These are phyloP conservation scores for Aptenodytes patagonicus DNA, from an alignment of 2,113 vertebrate species.

Conservation along the genomic window DNA sequence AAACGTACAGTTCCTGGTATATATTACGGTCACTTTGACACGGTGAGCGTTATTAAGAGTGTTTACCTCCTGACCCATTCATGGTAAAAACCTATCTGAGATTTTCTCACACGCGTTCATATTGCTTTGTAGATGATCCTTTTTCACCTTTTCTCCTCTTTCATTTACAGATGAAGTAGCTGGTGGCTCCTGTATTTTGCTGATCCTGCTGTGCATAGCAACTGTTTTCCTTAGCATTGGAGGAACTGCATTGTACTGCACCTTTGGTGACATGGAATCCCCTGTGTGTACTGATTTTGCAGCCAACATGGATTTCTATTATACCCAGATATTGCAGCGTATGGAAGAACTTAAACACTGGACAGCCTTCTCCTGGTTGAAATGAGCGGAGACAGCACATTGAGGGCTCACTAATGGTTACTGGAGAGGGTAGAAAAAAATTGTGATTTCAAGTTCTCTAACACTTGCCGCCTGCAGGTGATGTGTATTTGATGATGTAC, in stretches of 20 bases:
- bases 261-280: conserved; percentile 85
- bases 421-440: neutral
- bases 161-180: conserved; percentile 84
- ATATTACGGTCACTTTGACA: neutral
- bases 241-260: conserved; percentile 93
- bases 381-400: neutral
- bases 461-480: neutral
- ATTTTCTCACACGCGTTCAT: neutral
- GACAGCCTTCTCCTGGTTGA: conserved; percentile 82
- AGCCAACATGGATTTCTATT: conserved; percentile 88
- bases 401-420: neutral
- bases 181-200: conserved; percentile 88
- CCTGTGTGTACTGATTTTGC: conserved; percentile 92
- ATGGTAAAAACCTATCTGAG: neutral
- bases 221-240: conserved; percentile 93
- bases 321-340: conserved; percentile 74
- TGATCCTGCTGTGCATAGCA: conserved; percentile 87
- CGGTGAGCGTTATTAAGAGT: neutral
- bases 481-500: neutral
- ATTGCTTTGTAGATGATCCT: neutral
- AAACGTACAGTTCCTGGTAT: neutral
- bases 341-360: conserved; percentile 82
- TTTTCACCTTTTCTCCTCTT: conserved; percentile 21
- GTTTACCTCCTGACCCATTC: neutral
- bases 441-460: conserved; percentile 44